Conservation (phyloP, 2,797 vertebrate genomes). For the Coluber constrictor region DNA sequence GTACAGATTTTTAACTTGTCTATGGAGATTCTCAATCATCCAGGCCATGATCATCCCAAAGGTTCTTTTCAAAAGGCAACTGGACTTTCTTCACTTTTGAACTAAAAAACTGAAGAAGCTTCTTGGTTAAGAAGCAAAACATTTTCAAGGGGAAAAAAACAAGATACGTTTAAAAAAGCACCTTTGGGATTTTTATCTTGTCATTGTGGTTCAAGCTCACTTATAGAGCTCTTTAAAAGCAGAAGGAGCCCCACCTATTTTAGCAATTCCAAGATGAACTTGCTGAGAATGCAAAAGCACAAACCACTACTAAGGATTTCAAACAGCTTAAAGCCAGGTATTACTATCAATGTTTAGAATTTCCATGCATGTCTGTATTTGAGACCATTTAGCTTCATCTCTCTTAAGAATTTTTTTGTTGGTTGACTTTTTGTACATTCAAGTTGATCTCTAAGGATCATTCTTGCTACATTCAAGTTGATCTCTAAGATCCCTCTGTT, state of each 20-base stretch:
- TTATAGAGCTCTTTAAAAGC: neutral
- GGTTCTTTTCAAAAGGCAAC: neutral
- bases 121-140: neutral
- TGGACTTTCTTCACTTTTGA: neutral
- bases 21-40: neutral
- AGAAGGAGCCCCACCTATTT: neutral
- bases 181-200: conserved; percentile 31
- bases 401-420: neutral
- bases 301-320: neutral
- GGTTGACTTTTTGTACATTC: neutral
- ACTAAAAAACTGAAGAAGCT: neutral
- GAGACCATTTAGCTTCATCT: neutral
- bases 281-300: neutral
- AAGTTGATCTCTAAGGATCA: neutral
- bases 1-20: conserved; percentile 33
- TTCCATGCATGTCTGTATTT: neutral
- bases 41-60: neutral
- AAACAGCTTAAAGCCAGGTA: neutral
- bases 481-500: neutral
- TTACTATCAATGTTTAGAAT: neutral
- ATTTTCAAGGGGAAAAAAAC: neutral
- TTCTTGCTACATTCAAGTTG: neutral
- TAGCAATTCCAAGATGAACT: neutral
- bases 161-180: neutral
- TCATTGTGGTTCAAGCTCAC: conserved; percentile 3